Percentiles rank a stretch among this genome's conserved stretches.
phyloP scores from a whole-genome alignment of 2,113 vertebrate species.

The Sinosuthora webbiana region DNA sequence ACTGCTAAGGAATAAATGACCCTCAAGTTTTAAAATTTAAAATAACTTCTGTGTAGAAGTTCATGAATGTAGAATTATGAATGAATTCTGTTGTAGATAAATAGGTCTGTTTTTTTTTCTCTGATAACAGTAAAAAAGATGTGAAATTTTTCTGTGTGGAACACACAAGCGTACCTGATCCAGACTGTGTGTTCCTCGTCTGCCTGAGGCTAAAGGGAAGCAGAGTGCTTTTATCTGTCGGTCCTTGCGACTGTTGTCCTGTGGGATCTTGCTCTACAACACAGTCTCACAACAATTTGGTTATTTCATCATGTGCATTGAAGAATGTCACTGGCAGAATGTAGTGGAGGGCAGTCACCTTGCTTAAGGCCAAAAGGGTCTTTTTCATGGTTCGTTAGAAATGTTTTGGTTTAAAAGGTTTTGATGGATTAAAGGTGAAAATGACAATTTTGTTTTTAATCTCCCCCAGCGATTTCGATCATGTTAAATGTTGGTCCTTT shows the following conservation, averaged over 20 bases:
- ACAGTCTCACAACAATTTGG: not conserved
- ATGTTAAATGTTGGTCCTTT: constrained; percentile 34
- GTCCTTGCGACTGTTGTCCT: not conserved
- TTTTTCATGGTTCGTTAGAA: not conserved
- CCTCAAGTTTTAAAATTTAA: not conserved
- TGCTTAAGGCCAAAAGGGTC: not conserved
- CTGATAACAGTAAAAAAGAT: not conserved
- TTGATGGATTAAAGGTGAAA: not conserved
- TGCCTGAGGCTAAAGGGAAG: not conserved
- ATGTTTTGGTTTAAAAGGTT: not conserved
- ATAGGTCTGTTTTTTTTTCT: rapidly evolving
- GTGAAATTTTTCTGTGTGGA: not conserved
- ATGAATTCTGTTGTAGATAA: not conserved
- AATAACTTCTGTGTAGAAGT: not conserved
- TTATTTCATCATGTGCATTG: not conserved
- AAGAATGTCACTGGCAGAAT: not conserved
- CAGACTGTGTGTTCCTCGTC: not conserved
- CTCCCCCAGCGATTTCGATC: not conserved
- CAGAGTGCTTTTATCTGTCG: not conserved
- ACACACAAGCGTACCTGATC: not conserved
- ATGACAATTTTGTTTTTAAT: not conserved
- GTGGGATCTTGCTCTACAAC: not conserved
- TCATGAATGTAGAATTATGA: not conserved
- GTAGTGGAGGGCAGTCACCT: not conserved
- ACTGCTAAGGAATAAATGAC: not conserved